phyloP scores from a whole-genome alignment of 2,888 invertebrate species.

The Lamproptera curius region DNA sequence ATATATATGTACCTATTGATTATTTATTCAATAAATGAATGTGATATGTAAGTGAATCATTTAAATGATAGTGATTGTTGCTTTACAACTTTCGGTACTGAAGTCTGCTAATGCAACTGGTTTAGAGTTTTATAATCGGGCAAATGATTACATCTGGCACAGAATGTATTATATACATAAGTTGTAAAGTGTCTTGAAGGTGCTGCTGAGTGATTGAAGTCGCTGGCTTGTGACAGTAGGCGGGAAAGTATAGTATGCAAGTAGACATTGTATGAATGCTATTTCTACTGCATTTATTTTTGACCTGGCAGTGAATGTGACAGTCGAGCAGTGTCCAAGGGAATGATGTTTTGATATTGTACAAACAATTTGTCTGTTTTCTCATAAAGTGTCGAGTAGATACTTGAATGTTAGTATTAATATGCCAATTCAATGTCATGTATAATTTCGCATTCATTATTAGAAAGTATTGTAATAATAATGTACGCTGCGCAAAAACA shows the following conservation, averaged over 20 bases:
- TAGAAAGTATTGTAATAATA: constrained; percentile 40
- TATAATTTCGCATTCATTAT: constrained; percentile 45
- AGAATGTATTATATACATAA: constrained; percentile 41
- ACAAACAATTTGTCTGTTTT: constrained; percentile 32
- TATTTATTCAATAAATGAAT: constrained; percentile 63
- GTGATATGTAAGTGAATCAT: constrained; percentile 67
- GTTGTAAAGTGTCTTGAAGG: constrained; percentile 59
- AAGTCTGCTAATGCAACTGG: constrained; percentile 18
- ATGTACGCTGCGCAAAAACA: constrained; percentile 34
- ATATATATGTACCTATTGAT: constrained; percentile 37
- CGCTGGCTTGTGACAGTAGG: constrained; percentile 49
- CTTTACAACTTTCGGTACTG: constrained; percentile 54
- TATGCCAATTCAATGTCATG: constrained; percentile 38
- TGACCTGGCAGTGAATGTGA: constrained; percentile 25
- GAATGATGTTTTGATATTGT: constrained; percentile 29
- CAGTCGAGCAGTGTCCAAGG: constrained; percentile 22
- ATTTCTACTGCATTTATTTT: constrained; percentile 27
- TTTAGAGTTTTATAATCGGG: constrained; percentile 6
- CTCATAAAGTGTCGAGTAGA: constrained; percentile 26
- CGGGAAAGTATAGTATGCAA: constrained; percentile 43
- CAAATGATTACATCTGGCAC: constrained; percentile 25
- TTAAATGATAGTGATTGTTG: constrained; percentile 48
- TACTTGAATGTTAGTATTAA: constrained; percentile 27
- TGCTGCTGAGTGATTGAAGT: constrained; percentile 54
- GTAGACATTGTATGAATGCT: constrained; percentile 27